phyloP scores from a whole-genome alignment of 1,140 invertebrate genomes.

The Palaemon carinicauda region DNA sequence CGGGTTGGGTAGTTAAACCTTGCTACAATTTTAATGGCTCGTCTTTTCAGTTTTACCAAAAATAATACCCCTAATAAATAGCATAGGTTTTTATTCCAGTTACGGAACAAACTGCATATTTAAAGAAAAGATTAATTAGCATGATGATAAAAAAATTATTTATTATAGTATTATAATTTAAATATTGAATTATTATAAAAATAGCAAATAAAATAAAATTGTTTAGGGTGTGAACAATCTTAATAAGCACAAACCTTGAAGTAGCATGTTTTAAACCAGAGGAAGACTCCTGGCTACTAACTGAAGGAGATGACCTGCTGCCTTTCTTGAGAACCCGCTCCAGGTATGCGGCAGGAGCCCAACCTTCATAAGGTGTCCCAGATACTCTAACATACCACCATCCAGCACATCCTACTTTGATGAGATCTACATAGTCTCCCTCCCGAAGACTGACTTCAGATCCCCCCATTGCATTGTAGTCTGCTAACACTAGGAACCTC shows the following conservation, averaged over 20 bases:
- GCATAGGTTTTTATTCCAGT: too few species aligned
- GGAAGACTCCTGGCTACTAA: conserved; percentile 66
- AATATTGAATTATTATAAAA: not conserved
- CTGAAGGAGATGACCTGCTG: conserved; percentile 65
- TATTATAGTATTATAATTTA: not conserved
- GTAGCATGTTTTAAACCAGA: conserved; percentile 57
- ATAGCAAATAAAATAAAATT: not conserved
- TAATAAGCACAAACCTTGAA: conserved; percentile 40
- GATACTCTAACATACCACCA: conserved; percentile 94
- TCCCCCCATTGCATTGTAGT: conserved; percentile 87
- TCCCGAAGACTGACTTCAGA: conserved; percentile 88
- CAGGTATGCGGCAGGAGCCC: conserved; percentile 93
- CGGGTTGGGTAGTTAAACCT: too few species aligned
- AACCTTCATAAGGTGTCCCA: conserved; percentile 80
- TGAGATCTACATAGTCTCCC: conserved; percentile 85
- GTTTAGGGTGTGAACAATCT: not conserved
- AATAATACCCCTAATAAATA: too few species aligned
- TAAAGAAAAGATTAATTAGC: too few species aligned
- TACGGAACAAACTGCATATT: not conserved
- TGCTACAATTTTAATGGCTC: too few species aligned
- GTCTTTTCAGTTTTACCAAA: too few species aligned
- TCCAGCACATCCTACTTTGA: conserved; percentile 88
- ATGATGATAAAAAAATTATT: too few species aligned
- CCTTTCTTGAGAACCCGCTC: conserved; percentile 75
- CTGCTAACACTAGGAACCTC: conserved; percentile 82